Percentiles rank a stretch among this genome's conserved stretches.
Conservation (phyloP, 2,888 invertebrate species). For the Emmelina monodactyla region DNA sequence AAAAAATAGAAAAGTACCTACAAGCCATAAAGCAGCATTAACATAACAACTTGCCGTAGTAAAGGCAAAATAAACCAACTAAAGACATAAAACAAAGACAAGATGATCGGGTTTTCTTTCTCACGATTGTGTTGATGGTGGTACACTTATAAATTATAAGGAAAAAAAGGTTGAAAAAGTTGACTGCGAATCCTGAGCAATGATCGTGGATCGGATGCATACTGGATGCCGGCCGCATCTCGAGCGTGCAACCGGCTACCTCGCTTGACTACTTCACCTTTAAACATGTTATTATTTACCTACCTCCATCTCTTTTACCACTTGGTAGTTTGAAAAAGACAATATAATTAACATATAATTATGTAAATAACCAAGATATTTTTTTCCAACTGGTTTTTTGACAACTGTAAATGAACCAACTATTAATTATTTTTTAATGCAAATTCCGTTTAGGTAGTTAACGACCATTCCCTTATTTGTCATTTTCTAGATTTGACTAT, state of each 20-base stretch:
- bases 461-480: no score
- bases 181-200: constrained; percentile 38
- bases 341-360: constrained; percentile 1
- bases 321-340: constrained; percentile 3
- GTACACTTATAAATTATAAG: no score
- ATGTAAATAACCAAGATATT: not conserved
- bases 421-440: no score
- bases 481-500: no score
- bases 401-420: no score
- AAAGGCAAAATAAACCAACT: constrained; percentile 9
- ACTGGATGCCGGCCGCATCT: constrained; percentile 28
- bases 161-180: constrained; percentile 33
- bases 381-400: not conserved
- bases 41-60: no score
- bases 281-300: constrained; percentile 14
- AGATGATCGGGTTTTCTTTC: constrained; percentile 42
- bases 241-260: constrained; percentile 35
- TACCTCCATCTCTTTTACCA: no score
- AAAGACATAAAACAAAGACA: constrained; percentile 11
- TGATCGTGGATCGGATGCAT: constrained; percentile 34
- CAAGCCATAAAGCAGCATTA: no score
- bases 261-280: constrained; percentile 8
- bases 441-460: no score
- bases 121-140: constrained; percentile 46
- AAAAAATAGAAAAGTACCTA: no score